phyloP scores from a whole-genome alignment of 2,888 invertebrate genomes.

The Machimus atricapillus region DNA sequence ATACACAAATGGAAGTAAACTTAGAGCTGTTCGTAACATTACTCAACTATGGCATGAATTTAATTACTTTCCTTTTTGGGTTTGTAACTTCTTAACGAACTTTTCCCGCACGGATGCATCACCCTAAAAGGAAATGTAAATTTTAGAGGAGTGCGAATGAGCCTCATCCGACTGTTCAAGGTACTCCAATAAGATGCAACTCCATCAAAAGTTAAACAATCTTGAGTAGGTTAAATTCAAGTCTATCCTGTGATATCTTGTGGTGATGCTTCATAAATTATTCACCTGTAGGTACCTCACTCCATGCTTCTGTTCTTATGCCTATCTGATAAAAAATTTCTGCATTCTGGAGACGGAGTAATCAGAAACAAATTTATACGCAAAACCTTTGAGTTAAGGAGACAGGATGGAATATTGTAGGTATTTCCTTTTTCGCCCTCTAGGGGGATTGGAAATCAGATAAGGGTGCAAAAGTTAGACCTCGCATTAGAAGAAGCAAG shows the following conservation, averaged over 20 bases:
- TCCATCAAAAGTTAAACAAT: not conserved
- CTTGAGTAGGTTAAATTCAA: not conserved
- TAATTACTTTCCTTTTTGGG: not conserved
- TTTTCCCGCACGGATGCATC: not conserved
- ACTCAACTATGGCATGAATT: not conserved
- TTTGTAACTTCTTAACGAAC: not conserved
- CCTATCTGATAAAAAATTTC: not conserved
- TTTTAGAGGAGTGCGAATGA: not conserved
- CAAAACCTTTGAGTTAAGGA: not conserved
- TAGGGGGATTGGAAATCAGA: not conserved
- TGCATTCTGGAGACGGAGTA: not conserved
- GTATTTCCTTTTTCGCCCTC: not conserved
- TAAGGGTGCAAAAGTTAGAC: not conserved
- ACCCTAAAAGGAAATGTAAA: not conserved
- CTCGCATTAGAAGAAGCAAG: not conserved
- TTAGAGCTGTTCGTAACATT: not conserved
- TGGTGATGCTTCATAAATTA: not conserved
- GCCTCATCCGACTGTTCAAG: not conserved
- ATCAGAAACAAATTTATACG: not conserved
- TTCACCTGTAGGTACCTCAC: not conserved
- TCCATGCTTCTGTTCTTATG: not conserved
- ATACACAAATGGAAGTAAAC: not conserved
- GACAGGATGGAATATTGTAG: not conserved
- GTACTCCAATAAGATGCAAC: not conserved
- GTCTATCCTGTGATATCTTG: not conserved